Conservation (phyloP, 2,888 invertebrate species). For the Orthosia gothica region DNA sequence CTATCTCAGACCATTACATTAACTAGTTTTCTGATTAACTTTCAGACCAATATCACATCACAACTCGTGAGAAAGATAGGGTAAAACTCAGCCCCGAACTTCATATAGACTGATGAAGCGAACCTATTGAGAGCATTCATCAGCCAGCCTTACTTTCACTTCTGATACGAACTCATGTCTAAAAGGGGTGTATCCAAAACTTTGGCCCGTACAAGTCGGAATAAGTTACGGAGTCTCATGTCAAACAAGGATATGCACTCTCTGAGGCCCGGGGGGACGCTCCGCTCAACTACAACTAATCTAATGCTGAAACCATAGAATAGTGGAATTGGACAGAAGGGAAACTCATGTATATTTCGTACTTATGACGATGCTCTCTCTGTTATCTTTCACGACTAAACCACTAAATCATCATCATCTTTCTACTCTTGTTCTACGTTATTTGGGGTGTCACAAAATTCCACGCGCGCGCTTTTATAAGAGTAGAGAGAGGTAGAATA, state of each 20-base stretch:
- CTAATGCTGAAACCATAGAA: conserved; percentile 73
- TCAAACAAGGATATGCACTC: conserved; percentile 90
- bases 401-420: too few species aligned
- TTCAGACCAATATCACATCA: background rate
- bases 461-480: too few species aligned
- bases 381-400: too few species aligned
- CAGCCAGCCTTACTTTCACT: conserved; percentile 61
- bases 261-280: conserved; percentile 74
- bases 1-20: background rate
- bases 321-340: conserved; percentile 17
- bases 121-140: conserved; percentile 52
- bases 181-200: conserved; percentile 76
- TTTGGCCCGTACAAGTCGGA: conserved; percentile 78
- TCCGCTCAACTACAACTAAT: conserved; percentile 82
- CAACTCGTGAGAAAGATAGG: background rate
- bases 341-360: background rate
- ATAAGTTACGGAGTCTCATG: conserved; percentile 87
- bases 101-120: conserved; percentile 8
- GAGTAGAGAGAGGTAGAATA: too few species aligned
- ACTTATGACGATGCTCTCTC: too few species aligned
- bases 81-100: conserved; percentile 12
- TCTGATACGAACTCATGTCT: conserved; percentile 61
- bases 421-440: too few species aligned
- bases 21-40: background rate
- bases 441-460: too few species aligned